phyloP scores from a whole-genome alignment of 1,140 invertebrate genomes.

The Parasteatoda tepidariorum region DNA sequence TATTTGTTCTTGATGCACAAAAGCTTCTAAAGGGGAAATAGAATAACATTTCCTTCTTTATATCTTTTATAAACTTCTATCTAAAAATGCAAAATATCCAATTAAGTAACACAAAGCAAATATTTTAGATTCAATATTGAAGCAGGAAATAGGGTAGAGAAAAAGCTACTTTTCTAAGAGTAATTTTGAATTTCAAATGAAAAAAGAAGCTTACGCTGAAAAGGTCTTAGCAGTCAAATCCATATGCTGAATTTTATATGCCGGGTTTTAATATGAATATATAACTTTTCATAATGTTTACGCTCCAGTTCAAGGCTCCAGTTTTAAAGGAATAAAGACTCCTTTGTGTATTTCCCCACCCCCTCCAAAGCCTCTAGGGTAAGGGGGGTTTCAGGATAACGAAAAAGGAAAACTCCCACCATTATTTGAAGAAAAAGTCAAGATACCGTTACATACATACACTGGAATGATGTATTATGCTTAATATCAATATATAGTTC shows the following conservation, averaged over 20 bases:
- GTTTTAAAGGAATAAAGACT: constrained; percentile 27
- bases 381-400: neutral
- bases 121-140: no score
- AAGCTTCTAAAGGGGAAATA: no score
- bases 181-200: neutral
- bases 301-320: neutral
- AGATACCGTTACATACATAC: constrained; percentile 26
- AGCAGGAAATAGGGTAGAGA: no score
- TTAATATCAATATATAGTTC: constrained; percentile 53
- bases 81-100: no score
- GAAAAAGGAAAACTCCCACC: constrained; percentile 27
- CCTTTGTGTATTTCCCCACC: constrained; percentile 8
- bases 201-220: neutral
- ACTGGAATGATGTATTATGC: constrained; percentile 48
- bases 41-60: no score
- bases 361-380: neutral
- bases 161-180: no score
- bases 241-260: neutral
- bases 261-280: neutral
- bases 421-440: constrained; percentile 50
- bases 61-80: no score
- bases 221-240: neutral
- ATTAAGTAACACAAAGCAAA: no score
- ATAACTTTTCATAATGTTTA: neutral
- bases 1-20: no score